Base-by-base conservation (phyloP, 23 tunicate species). In the Clavelina lepadiformis region DNA sequence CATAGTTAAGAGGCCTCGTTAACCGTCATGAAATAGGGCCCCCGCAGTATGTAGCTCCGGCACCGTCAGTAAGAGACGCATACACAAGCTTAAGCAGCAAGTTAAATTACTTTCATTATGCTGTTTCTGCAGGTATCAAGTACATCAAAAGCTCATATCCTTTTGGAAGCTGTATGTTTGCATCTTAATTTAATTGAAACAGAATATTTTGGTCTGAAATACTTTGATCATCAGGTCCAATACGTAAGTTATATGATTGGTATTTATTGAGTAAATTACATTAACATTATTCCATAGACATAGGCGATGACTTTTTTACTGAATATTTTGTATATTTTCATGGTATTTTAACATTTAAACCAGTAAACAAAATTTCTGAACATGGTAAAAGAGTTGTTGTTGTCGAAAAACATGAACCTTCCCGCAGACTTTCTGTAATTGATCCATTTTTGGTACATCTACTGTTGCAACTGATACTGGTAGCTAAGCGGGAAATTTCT, bases 161-260 rank as follows among this genome's bases (percentile, higher is more conserved):
- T 89, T 4, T 70, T 89, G 41, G 75, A 89, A 36, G 71, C 62
- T 23, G 89, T 89, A 3, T 89, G 97, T 61, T 51, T 37, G 13
- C 83, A 73, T 32, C 41, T 89, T 7, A 81, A 89, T 36, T 58
- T 89, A 5, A 52, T 62, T 22, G 97, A 89, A 75, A 80, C 61
- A 28, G 89, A 89, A 37, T 89, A 81, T 75, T 89, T 89, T 68
- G 97, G 97, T 0, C 35, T 89, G 28, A 58, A 45, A 5, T 87
- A 67, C 74, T 35, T 58, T 28, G 96, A 87, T 37, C 51, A 57
- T n/a, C 38, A 67, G 28, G 38, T 58, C n/a, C 46, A 62, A 22
- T 67, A 63, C n/a, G 86, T 80, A 70, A 49, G 84, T 46, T 29
- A 28, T 59, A n/a, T n/a, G n/a, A n/a, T n/a, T n/a, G n/a, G n/a